Evolutionary conservation across 2,888 invertebrate genomes (phyloP), one percentile per base, ranked within the genome.

Genomic region (Mellilla xanthometata): DNA sequence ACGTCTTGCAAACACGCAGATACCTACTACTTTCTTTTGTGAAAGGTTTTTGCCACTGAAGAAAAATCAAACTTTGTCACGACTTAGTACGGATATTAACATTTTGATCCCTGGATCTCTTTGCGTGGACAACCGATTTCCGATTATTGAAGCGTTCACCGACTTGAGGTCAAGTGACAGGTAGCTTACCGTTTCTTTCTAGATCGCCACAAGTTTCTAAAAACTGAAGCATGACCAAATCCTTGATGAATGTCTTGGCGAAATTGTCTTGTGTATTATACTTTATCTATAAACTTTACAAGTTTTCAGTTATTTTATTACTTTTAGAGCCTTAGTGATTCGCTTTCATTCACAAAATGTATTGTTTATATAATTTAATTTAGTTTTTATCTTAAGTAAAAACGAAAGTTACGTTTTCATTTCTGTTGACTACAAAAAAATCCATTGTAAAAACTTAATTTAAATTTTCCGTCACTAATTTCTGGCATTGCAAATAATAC

Each of bases 121-220:
- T 54, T 70, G 81, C 81, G 85, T 77, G 67, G 68, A 80, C 63
- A 86, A 88, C 72, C 77, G 74, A 87, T 88, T 86, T 73, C 68
- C 76, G 72, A 87, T 88, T 87, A 73, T 78, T 62, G 69, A 80
- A 81, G 83, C 83, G 54, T 80, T 83, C 72, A 74, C 73, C 10
- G 26, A 4, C 34, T 27, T 68, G 42, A 69, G 83, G 82, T 87
- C 83, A 78, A 68, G 60, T 61, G 67, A 66, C 74, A 76, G 77
- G 78, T 76, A 68, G 53, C 72, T 62, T 80, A 76, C 81, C 72
- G 78, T 72, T 77, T 72, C 64, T 62, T 64, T 68, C 67, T 66
- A 66, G 41, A 23, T 32, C 26, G 36, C 12, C 43, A 30, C 51
- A 62, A 62, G 65, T 72, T 77, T 73, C 62, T 60, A 62, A 62